A percentile compares a stretch with the other conserved stretches of the same genome.
These are phyloP conservation scores for Enteromius treurensis DNA, from an alignment of 2,797 vertebrate species.

Conservation along the genomic window DNA sequence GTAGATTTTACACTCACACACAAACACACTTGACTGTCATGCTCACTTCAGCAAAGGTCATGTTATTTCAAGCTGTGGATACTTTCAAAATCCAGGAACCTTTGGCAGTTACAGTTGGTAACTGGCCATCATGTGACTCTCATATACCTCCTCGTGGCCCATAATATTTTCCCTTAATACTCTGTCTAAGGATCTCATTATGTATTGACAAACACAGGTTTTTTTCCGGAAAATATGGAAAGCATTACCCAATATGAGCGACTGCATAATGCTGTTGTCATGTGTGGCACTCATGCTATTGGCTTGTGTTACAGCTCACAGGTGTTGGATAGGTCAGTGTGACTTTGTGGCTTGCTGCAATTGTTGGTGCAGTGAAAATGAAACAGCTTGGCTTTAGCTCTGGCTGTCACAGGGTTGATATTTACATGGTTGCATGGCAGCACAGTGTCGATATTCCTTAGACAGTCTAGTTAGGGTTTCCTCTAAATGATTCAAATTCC, in stretches of 20 bases:
- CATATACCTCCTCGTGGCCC: constrained; percentile 32
- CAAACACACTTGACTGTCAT: constrained; percentile 10
- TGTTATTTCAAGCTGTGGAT: constrained; percentile 66
- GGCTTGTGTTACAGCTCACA: constrained; percentile 55
- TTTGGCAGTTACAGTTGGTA: constrained; percentile 61
- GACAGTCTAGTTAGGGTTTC: neutral
- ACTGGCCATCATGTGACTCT: constrained; percentile 50
- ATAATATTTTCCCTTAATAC: constrained; percentile 13
- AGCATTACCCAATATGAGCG: constrained; percentile 58
- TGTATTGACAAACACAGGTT: constrained; percentile 33
- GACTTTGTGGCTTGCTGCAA: constrained; percentile 30
- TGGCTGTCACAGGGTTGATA: neutral
- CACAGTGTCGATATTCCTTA: neutral
- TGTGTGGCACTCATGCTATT: constrained; percentile 49
- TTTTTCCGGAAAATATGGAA: constrained; percentile 54
- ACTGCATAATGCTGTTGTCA: constrained; percentile 43
- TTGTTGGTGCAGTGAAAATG: constrained; percentile 18
- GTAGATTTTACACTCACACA: neutral
- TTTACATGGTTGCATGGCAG: constrained; percentile 4
- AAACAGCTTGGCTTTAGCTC: neutral
- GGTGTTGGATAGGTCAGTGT: constrained; percentile 15
- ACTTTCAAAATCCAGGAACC: constrained; percentile 47
- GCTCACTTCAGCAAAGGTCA: constrained; percentile 57
- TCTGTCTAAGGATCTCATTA: constrained; percentile 27
- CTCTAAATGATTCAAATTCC: neutral